Evolutionary conservation across 2,797 vertebrate genomes (phyloP), one percentile per base, ranked within the genome.

Genomic region (Onychomys leucogaster): DNA sequence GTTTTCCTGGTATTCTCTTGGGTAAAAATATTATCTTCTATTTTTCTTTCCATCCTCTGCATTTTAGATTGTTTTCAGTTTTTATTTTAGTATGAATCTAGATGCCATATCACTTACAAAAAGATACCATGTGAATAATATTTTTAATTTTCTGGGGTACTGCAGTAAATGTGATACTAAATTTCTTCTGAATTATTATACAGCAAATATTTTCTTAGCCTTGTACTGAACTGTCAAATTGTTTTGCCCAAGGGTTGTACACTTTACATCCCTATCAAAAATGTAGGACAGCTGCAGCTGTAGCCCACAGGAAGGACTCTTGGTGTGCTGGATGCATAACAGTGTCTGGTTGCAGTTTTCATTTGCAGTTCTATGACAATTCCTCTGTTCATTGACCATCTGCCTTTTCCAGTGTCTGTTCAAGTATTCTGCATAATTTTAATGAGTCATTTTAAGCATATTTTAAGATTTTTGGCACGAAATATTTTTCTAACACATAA

Each of bases 361-460:
- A 80, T n/a, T 52, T 90, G 43, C 80, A 65, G 65, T 96, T 94
- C 10, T 32, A 10, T 16, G 14, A 43, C 84, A 89, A 89, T 73
- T 46, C 32, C 19, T 27, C 3, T 73, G 32, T 21, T 80, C 69
- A 12, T 4, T 78, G n/a, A 29, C 37, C 67, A 73, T 71, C n/a
- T 84, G 77, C n/a, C 52, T 87, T 82, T 29, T n/a, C 73, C 32
- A 65, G 25, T 82, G 3, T 76, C 37, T 81, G 27, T 21, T 95
- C 25, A 93, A 83, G 69, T 27, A 27, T 83, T 88, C 69, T 63
- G 59, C n/a, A 61, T 67, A 84, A 69, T 90, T 93, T 65, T 78
- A 71, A 80, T 83, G 49, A 52, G 43, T 78, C 32, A 37, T 80
- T 90, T 37, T 34, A 49, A 61, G 34, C 23, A 6, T 37, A 67